Base-by-base conservation (phyloP, 2,888 invertebrate genomes). In the Poecilus cupreus region DNA sequence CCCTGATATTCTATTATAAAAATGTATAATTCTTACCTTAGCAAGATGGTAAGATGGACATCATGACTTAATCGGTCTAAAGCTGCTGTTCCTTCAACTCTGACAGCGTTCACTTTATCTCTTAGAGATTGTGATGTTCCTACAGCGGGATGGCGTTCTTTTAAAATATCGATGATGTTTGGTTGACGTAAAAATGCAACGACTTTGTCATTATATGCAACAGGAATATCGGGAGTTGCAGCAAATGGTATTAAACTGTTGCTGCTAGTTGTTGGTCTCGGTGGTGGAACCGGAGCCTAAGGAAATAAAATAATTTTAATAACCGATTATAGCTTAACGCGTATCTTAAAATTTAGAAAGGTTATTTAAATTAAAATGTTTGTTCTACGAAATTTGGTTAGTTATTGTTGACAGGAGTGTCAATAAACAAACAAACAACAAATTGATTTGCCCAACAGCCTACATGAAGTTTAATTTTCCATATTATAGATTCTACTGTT, bases 121-220 rank as follows among this genome's bases (percentile, higher is more conserved):
- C 96, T 91, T 72, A 98, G 90, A 2, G 94, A 92, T 81, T 93
- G 92, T 84, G 94, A 94, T 80, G 94, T 93, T 1, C 91, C 92
- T 8, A 95, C 92, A 0, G 93, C 92, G 8, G 95, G 92, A 88
- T 96, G 95, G 10, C 96, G 91, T 88, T 96, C 97, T 77, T 94
- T 94, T 83, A 98, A 90, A 84, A 98, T 96, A 86, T 97, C 97
- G 90, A 97, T 93, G 86, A 98, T 97, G 89, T 97, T 97, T 8
- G 97, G 95, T 88, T 98, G 98, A 0, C 98, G 93, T 37, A 98
- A 92, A 90, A 98, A 98, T n/a, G 97, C 96, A 77, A 98, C 97
- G 84, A 98, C 98, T 92, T 96, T 96, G 87, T 98, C 98, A 88
- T 98, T 98, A 89, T 98, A 98, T 2, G 98, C 97, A 16, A 96